A percentile compares a stretch with the other conserved stretches of the same genome.
Evolutionary conservation across 2,797 vertebrate species (phyloP).

Genomic region (Lophius americanus): DNA sequence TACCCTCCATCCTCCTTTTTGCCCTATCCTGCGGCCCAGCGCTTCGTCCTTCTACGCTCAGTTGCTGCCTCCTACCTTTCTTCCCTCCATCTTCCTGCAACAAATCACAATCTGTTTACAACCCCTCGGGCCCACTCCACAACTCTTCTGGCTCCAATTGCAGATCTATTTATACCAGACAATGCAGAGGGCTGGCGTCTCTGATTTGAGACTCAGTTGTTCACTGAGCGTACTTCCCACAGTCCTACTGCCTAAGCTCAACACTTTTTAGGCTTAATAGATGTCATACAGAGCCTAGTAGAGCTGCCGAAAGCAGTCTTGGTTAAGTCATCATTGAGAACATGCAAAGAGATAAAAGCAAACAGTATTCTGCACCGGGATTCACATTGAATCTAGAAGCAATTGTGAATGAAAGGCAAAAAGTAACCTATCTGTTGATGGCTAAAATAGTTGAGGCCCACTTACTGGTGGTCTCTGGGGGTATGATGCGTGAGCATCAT

Average conservation of each 20-base stretch:
- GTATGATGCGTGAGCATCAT: conserved; percentile 24
- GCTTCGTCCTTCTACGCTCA: conserved; percentile 17
- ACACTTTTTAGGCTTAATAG: conserved; percentile 65
- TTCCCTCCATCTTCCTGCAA: conserved; percentile 55
- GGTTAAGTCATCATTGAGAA: conserved; percentile 19
- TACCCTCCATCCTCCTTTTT: not conserved
- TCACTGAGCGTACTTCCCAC: conserved; percentile 46
- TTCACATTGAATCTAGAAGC: too few species aligned
- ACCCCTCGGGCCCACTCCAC: conserved; percentile 68
- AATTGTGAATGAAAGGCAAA: too few species aligned
- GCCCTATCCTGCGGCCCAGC: conserved; percentile 26
- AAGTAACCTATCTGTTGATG: conserved; percentile 49
- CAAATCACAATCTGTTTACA: conserved; percentile 78
- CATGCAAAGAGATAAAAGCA: conserved; percentile 31
- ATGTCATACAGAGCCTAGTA: conserved; percentile 49
- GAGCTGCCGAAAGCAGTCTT: conserved; percentile 27
- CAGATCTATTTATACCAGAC: conserved; percentile 75
- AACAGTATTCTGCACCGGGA: conserved; percentile 23
- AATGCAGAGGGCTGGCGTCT: conserved; percentile 60
- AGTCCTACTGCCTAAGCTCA: conserved; percentile 55
- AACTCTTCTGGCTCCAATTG: conserved; percentile 73
- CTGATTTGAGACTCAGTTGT: conserved; percentile 61
- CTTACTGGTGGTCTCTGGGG: conserved; percentile 41
- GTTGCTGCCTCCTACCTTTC: conserved; percentile 38
- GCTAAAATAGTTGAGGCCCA: conserved; percentile 25